Percentiles rank a stretch among this genome's conserved stretches.
These are phyloP conservation scores for Corythornis madagascariensis DNA, from an alignment of 2,113 vertebrate genomes.

Conservation along the genomic window DNA sequence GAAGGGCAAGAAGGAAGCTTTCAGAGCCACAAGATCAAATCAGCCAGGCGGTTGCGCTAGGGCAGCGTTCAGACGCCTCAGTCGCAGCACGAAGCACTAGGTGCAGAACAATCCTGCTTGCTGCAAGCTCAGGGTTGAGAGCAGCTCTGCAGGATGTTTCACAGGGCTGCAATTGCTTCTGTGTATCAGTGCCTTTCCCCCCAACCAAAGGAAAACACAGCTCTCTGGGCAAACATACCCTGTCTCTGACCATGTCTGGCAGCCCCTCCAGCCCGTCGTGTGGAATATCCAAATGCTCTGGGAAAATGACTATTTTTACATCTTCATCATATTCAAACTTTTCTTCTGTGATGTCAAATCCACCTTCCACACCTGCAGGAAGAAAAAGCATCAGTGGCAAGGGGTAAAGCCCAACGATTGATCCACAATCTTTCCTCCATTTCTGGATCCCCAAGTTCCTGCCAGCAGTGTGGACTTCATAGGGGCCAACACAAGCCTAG, in stretches of 20 bases:
- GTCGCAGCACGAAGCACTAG: neutral
- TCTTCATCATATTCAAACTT: slow-evolving; percentile 94
- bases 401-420: neutral
- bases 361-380: slow-evolving; percentile 90
- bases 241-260: slow-evolving; percentile 91
- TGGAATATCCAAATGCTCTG: slow-evolving; percentile 91
- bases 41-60: neutral
- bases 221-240: slow-evolving; percentile 76
- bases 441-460: neutral
- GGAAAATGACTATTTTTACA: slow-evolving; percentile 94
- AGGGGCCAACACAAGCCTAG: neutral
- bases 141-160: neutral
- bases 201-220: neutral
- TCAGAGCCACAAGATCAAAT: neutral
- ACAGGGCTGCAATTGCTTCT: neutral
- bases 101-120: neutral
- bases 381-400: neutral
- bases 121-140: neutral
- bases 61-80: neutral
- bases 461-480: neutral
- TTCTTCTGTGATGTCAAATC: slow-evolving; percentile 90
- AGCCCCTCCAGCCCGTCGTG: slow-evolving; percentile 87
- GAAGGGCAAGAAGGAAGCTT: neutral
- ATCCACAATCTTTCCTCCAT: neutral
- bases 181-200: neutral